Percentiles rank a stretch among this genome's conserved stretches.
phyloP scores from a whole-genome alignment of 2,113 vertebrate genomes.

The Gadus chalcogrammus region DNA sequence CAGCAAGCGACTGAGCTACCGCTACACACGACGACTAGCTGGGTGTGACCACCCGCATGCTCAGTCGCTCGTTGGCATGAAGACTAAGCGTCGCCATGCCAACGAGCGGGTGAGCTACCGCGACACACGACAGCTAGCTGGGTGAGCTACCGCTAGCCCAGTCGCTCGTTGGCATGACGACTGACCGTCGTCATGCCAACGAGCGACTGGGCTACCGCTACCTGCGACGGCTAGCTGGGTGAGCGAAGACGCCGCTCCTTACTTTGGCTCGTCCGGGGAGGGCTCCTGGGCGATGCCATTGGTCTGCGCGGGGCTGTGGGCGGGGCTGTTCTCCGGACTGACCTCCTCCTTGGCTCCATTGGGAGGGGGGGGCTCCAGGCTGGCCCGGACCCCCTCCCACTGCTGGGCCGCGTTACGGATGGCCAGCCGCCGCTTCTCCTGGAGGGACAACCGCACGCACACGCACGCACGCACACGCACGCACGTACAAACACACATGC shows the following conservation, averaged over 20 bases:
- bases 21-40: neutral
- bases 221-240: neutral
- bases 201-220: neutral
- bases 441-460: slow-evolving; percentile 17
- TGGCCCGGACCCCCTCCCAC: slow-evolving; percentile 80
- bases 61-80: neutral
- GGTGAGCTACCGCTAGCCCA: too few species aligned
- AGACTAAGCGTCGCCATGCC: neutral
- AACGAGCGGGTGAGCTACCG: neutral
- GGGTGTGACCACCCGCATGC: too few species aligned
- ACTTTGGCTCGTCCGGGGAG: slow-evolving; percentile 88
- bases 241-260: slow-evolving; percentile 11
- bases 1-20: too few species aligned
- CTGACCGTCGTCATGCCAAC: too few species aligned
- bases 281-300: slow-evolving; percentile 75
- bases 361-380: slow-evolving; percentile 68
- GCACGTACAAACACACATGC: slow-evolving; percentile 6
- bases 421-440: slow-evolving; percentile 92
- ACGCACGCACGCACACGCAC: slow-evolving; percentile 20
- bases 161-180: neutral
- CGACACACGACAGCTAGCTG: neutral
- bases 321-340: slow-evolving; percentile 76
- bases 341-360: slow-evolving; percentile 74
- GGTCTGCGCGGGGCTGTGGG: slow-evolving; percentile 77
- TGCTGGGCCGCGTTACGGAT: slow-evolving; percentile 89